phyloP scores from a whole-genome alignment of 2,888 invertebrate genomes.

The Pterostichus madidus region DNA sequence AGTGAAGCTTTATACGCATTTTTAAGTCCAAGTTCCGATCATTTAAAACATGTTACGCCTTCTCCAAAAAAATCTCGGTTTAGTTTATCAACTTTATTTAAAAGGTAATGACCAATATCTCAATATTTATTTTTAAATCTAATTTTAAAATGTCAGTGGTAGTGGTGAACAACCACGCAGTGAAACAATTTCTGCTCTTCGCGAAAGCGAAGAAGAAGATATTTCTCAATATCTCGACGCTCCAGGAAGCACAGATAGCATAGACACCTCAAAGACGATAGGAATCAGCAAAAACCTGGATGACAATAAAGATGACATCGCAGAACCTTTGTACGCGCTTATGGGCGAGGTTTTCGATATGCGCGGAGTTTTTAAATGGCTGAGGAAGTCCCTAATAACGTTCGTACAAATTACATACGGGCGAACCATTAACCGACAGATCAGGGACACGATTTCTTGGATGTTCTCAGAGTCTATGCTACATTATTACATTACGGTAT shows the following conservation, averaged over 20 bases:
- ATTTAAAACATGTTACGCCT: constrained; percentile 87
- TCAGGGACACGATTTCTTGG: constrained; percentile 92
- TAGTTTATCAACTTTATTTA: constrained; percentile 91
- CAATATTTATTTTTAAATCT: background rate
- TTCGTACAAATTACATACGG: constrained; percentile 96
- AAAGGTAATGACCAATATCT: constrained; percentile 78
- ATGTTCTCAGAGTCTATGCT: constrained; percentile 94
- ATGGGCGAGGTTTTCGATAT: constrained; percentile 95
- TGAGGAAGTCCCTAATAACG: constrained; percentile 91
- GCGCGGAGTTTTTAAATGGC: constrained; percentile 92
- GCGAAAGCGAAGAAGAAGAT: constrained; percentile 89
- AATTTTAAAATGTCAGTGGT: constrained; percentile 68
- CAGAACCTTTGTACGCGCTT: constrained; percentile 92
- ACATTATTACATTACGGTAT: constrained; percentile 90
- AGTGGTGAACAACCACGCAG: constrained; percentile 71
- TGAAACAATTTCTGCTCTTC: constrained; percentile 74
- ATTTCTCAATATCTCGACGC: constrained; percentile 89
- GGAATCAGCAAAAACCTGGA: constrained; percentile 77
- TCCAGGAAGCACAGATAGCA: constrained; percentile 77
- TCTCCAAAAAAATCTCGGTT: constrained; percentile 92
- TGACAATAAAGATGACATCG: constrained; percentile 90
- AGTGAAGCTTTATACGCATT: constrained; percentile 94
- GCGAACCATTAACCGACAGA: constrained; percentile 94
- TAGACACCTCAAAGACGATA: constrained; percentile 75
- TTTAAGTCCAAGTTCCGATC: constrained; percentile 94